Percentiles rank a stretch among this genome's conserved stretches.
phyloP scores from a whole-genome alignment of 2,888 invertebrate genomes.

The Augochlorella aurata region DNA sequence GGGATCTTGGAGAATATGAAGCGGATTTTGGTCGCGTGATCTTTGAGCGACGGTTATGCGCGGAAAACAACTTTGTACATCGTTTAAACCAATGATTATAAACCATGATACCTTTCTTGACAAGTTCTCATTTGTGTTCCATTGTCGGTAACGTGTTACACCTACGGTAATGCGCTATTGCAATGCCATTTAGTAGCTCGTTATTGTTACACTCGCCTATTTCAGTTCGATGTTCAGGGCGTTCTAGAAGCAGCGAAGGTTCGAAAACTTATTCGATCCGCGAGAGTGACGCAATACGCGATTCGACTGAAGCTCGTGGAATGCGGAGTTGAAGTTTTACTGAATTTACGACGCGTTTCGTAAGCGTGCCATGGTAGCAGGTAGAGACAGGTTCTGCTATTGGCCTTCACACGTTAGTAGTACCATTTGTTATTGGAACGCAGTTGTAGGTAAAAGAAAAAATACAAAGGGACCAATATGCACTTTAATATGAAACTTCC shows the following conservation, averaged over 20 bases:
- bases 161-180: not conserved
- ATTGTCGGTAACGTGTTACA: not conserved
- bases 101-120: constrained; percentile 8
- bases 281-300: not conserved
- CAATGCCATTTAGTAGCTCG: not conserved
- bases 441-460: not conserved
- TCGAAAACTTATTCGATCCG: not conserved
- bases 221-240: no score
- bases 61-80: constrained; percentile 9
- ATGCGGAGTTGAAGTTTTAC: not conserved
- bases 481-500: not conserved
- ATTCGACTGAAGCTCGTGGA: not conserved
- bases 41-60: constrained; percentile 10
- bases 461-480: not conserved
- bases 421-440: not conserved
- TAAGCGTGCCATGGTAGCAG: not conserved
- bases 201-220: not conserved
- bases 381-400: not conserved
- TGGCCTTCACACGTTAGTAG: not conserved
- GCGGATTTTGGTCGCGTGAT: constrained; percentile 19
- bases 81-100: constrained; percentile 1
- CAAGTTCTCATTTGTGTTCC: not conserved
- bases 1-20: not conserved
- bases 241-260: not conserved
- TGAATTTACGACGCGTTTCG: not conserved